Conservation (phyloP, 2,888 invertebrate species). For the Merodon equestris region DNA sequence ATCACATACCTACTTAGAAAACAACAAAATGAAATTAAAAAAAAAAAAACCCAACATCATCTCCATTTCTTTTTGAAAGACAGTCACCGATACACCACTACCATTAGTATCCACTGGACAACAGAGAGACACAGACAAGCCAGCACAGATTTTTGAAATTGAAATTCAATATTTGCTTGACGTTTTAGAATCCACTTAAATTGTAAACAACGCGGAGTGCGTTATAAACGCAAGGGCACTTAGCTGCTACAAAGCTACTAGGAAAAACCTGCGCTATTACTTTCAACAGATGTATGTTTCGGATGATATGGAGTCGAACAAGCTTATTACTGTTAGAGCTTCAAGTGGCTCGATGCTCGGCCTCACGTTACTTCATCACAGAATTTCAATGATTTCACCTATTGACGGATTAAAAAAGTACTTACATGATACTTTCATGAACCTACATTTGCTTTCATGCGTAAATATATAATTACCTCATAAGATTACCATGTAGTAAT, state of each 20-base stretch:
- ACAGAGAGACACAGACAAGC: background rate
- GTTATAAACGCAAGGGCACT: constrained; percentile 65
- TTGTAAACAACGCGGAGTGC: constrained; percentile 69
- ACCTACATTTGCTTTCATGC: too few relatives aligned
- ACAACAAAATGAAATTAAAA: constrained; percentile 50
- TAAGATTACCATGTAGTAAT: too few relatives aligned
- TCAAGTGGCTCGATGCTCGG: constrained; percentile 35
- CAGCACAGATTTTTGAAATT: constrained; percentile 56
- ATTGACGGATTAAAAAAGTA: too few relatives aligned
- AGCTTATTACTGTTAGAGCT: constrained; percentile 62
- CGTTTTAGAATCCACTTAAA: constrained; percentile 70
- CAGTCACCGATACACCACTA: constrained; percentile 36
- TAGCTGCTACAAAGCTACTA: constrained; percentile 62
- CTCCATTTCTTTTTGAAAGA: constrained; percentile 23
- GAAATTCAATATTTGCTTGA: constrained; percentile 70
- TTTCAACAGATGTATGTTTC: constrained; percentile 29
- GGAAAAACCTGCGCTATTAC: constrained; percentile 53
- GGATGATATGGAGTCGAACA: constrained; percentile 47
- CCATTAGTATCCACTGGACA: constrained; percentile 6
- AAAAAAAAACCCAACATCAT: constrained; percentile 34
- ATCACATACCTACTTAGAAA: constrained; percentile 57
- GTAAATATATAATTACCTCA: too few relatives aligned
- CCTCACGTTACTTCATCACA: constrained; percentile 36
- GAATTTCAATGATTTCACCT: constrained; percentile 13
- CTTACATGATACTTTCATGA: too few relatives aligned